Conservation (phyloP, 1,140 invertebrate genomes). For the Adelges cooleyi region DNA sequence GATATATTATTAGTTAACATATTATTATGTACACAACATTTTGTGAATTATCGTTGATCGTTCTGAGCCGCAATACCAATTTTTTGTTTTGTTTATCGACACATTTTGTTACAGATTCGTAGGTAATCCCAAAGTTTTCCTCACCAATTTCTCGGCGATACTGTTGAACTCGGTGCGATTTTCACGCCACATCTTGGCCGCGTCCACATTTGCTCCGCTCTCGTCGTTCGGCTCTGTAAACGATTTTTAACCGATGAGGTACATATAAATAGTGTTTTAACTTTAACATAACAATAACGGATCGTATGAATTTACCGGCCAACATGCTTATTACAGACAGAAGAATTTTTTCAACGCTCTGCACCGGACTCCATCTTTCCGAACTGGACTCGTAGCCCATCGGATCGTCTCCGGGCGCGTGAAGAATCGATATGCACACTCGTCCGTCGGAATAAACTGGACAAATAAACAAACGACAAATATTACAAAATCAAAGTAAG, state of each 20-base stretch:
- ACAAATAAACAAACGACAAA: slow-evolving; percentile 30
- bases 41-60: not conserved
- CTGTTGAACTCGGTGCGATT: slow-evolving; percentile 85
- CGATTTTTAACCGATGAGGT: too few species aligned
- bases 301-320: slow-evolving; percentile 57
- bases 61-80: not conserved
- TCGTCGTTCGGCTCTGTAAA: slow-evolving; percentile 92
- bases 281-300: not conserved
- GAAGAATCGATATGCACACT: slow-evolving; percentile 99
- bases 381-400: slow-evolving; percentile 98
- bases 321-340: slow-evolving; percentile 97
- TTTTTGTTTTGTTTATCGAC: not conserved
- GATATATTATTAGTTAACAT: not conserved
- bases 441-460: slow-evolving; percentile 87
- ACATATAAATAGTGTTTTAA: too few species aligned
- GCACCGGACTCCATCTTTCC: slow-evolving; percentile 96
- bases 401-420: slow-evolving; percentile 97
- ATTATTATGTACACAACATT: not conserved
- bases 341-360: slow-evolving; percentile 98
- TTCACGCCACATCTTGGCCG: slow-evolving; percentile 99
- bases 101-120: not conserved
- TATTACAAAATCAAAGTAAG: slow-evolving; percentile 11
- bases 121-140: slow-evolving; percentile 66
- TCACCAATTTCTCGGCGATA: slow-evolving; percentile 82
- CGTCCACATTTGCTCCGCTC: slow-evolving; percentile 98